Conservation (phyloP, 2,888 invertebrate species). For the Periphyllus acericola region DNA sequence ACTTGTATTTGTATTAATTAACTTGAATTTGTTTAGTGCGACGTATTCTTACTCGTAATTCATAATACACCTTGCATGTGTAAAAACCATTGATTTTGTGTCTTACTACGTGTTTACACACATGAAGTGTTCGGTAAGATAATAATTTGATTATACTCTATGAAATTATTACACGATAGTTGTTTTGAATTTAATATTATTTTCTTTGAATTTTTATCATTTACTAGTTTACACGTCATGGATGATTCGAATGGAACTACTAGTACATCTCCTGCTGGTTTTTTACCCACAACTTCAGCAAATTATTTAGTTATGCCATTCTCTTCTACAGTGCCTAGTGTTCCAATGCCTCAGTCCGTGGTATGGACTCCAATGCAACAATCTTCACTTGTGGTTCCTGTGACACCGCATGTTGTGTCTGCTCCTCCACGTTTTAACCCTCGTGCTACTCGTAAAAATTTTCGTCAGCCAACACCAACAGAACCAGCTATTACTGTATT, state of each 20-base stretch:
- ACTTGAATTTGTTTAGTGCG: constrained; percentile 12
- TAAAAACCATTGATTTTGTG: constrained; percentile 1
- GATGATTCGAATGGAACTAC: constrained; percentile 49
- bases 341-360: constrained; percentile 49
- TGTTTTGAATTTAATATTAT: neutral
- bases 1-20: neutral
- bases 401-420: constrained; percentile 53
- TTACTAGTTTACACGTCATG: constrained; percentile 14
- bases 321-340: constrained; percentile 54
- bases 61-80: neutral
- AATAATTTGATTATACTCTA: neutral
- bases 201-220: constrained; percentile 12
- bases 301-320: constrained; percentile 59
- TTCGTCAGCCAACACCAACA: constrained; percentile 48
- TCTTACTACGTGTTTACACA: neutral
- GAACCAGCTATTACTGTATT: constrained; percentile 97
- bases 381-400: constrained; percentile 51
- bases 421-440: constrained; percentile 59
- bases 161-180: neutral
- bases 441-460: constrained; percentile 38
- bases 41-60: neutral
- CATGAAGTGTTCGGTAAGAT: constrained; percentile 41
- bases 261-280: constrained; percentile 11
- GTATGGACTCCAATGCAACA: constrained; percentile 60
- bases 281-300: constrained; percentile 51